Evolutionary conservation across 2,888 invertebrate species (phyloP), one percentile per base, ranked within the genome.

Genomic region (Heteromyza rotundicornis): DNA sequence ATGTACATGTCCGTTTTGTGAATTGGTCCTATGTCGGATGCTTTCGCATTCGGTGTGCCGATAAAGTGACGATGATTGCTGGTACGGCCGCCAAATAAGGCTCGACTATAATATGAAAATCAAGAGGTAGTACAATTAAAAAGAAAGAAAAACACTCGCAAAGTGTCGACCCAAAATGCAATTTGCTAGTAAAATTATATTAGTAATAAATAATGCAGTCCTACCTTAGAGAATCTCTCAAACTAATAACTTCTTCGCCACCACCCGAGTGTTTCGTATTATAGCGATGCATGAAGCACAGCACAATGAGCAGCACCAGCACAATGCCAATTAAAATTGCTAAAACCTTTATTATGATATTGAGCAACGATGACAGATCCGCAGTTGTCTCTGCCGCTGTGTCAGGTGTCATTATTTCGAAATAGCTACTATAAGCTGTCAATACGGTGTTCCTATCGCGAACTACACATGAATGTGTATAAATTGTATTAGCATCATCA

Each of bases 11-110:
- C 91, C 1, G 87, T 85, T 72, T 88, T 89, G 1, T 89, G 85
- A 72, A 95, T 90, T 0, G 95, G 93, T 32, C 92, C 90, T 85
- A 93, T 89, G 79, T 93, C 92, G 1, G 94, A 92, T 2, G 93
- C 92, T 72, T 89, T 89, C 1, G 89, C 86, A 61, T 81, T 74
- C 3, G 79, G 75, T 2, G 82, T 75, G 66, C 86, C 92, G 64
- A 90, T 86, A 20, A 91, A 84, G 75, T 89, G 89, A 73, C 90
- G 87, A 78, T 88, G 90, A 74, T 87, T 85, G 63, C 79, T 78
- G 3, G 78, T 77, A 8, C 82, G 80, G 14, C 83, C 82, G 56
- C 83, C 82, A 64, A 83, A 84, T 8, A 84, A 69, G 3, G 80
- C 82, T 36, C 79, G 74, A 56, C 83, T 82, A 54, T 19, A 67